Base-by-base conservation (phyloP, 2,797 vertebrate species). In the Nothura maculosa region DNA sequence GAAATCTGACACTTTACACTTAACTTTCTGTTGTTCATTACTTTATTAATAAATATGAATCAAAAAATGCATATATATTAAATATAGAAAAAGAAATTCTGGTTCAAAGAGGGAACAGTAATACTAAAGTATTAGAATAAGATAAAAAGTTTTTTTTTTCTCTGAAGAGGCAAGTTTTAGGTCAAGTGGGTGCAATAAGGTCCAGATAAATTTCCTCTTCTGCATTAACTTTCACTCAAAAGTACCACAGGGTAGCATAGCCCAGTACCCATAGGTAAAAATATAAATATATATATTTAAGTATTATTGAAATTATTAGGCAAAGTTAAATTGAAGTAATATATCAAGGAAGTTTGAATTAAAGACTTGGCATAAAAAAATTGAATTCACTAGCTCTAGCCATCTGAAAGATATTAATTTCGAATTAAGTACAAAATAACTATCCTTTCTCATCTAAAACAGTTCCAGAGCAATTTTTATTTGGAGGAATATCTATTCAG, bases 231-330 rank as follows among this genome's bases (percentile, higher is more conserved):
- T 3, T 58, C 34, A 66, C 16, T 50, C 38, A 63, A n/a, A 54
- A 6, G 5, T 70, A 38, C 43, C 34, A 30, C 32, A 32, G 34
- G 10, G 1, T 64, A 38, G 10, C 7, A 21, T 9, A 40, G 19
- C 25, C 45, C 0, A 1, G 11, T 20, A 48, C 0, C 0, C 8
- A 55, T 10, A 34, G 27, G 34, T 1, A 62, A 5, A 89, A 15
- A 30, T 4, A 42, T 36, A 42, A 64, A 54, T 16, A 40, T 34
- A 24, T 34, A 48, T 24, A 27, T 27, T 17, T 60, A 61, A 70
- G 1, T 11, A 45, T 48, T 61, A 16, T 17, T 50, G 11, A 8
- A 81, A 72, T 61, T 72, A 32, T 43, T 55, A 66, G 24, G 15
- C 27, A 38, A 76, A 55, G 8, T 8, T 66, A 40, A 4, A 42